These are phyloP conservation scores for Phaedon cochleariae DNA, from an alignment of 2,888 invertebrate species.

Conservation along the genomic window DNA sequence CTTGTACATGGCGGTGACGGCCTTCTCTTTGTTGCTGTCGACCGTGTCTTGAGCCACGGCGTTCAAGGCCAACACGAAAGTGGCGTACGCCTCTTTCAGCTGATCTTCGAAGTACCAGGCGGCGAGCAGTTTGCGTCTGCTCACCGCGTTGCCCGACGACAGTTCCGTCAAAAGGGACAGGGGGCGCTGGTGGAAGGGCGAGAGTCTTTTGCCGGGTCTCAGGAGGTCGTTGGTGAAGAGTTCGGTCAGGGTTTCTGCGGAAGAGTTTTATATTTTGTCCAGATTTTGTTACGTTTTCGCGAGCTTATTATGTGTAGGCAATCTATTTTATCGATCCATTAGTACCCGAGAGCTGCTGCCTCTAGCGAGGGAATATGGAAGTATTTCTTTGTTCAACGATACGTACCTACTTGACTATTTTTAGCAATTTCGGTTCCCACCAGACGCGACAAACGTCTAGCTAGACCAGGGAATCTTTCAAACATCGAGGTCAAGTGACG, in stretches of 20 bases:
- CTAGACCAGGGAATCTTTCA: no score
- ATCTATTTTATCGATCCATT: no score
- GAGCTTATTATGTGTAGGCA: no score
- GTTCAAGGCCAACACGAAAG: constrained; percentile 77
- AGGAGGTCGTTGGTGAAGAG: constrained; percentile 77
- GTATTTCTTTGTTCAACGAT: no score
- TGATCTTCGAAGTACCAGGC: constrained; percentile 92
- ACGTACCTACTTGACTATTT: no score
- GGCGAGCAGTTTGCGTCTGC: constrained; percentile 72
- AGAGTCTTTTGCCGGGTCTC: constrained; percentile 71
- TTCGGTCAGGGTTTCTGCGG: constrained; percentile 78
- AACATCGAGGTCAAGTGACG: no score
- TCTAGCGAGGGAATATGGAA: no score
- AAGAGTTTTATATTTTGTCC: no score
- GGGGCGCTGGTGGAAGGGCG: constrained; percentile 73
- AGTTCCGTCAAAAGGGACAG: constrained; percentile 67
- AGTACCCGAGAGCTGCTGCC: no score
- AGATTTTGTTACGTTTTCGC: no score
- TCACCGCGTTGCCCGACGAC: constrained; percentile 72
- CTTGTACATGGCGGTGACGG: constrained; percentile 77
- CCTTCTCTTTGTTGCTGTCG: constrained; percentile 82
- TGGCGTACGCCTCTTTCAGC: constrained; percentile 73
- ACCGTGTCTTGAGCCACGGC: constrained; percentile 80
- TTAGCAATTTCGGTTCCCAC: no score
- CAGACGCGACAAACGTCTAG: no score